These are phyloP conservation scores for Maconellicoccus hirsutus DNA, from an alignment of 1,140 invertebrate genomes.

Conservation along the genomic window DNA sequence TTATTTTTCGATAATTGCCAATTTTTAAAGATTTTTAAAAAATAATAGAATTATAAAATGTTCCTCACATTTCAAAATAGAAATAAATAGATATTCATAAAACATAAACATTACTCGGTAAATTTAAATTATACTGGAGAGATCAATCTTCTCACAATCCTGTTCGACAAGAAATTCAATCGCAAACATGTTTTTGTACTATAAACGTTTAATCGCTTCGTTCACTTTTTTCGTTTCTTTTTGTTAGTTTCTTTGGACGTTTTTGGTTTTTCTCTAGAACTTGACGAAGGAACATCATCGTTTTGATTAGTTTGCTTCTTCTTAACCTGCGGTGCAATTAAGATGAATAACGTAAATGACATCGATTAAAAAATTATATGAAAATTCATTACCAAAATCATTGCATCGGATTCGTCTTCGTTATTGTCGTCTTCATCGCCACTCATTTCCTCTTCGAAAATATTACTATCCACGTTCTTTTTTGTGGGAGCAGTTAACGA, in stretches of 20 bases:
- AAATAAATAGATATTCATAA: too few relatives aligned
- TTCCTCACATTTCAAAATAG: too few relatives aligned
- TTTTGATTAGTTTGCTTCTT: conserved; percentile 30
- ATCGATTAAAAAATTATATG: conserved; percentile 26
- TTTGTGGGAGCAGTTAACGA: conserved; percentile 43
- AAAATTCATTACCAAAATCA: conserved; percentile 61
- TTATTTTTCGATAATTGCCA: too few relatives aligned
- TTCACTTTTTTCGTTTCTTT: conserved; percentile 2
- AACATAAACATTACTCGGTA: too few relatives aligned
- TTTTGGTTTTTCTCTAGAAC: conserved; percentile 17
- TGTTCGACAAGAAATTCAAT: too few relatives aligned
- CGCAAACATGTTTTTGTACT: too few relatives aligned
- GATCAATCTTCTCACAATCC: too few relatives aligned
- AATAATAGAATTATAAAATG: too few relatives aligned
- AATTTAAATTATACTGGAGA: too few relatives aligned
- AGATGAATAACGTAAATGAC: not conserved
- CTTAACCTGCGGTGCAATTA: conserved; percentile 32
- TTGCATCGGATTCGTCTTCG: conserved; percentile 57
- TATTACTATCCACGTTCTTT: conserved; percentile 38
- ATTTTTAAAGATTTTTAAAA: too few relatives aligned
- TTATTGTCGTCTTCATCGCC: conserved; percentile 40
- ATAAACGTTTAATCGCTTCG: too few relatives aligned
- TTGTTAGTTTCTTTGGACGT: not conserved
- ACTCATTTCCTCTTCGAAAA: conserved; percentile 36
- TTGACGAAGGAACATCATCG: conserved; percentile 26